A percentile compares a stretch with the other conserved stretches of the same genome.
Evolutionary conservation across 2,113 vertebrate species (phyloP).

Genomic region (Phyllostomus discolor): DNA sequence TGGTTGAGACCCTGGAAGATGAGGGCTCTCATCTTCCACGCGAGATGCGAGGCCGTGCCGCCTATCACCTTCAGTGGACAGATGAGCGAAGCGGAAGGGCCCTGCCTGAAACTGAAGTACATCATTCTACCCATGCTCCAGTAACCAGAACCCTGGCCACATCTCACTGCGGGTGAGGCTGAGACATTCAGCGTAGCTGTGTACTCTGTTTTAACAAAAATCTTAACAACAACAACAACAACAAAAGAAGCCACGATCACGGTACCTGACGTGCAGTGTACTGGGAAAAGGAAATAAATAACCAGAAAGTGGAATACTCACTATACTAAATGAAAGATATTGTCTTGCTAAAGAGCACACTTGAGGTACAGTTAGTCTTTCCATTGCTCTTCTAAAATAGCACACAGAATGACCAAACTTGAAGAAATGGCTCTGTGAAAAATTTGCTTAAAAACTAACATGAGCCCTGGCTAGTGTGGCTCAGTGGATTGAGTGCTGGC

Average conservation of each 20-base stretch:
- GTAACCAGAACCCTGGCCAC: not conserved
- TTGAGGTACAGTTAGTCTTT: not conserved
- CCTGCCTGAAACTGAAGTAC: not conserved
- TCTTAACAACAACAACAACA: too few species aligned
- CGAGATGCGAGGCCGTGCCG: not conserved
- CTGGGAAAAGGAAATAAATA: not conserved
- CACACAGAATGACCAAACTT: not conserved
- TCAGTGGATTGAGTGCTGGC: too few species aligned
- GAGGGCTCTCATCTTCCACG: not conserved
- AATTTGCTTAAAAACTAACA: constrained; percentile 32
- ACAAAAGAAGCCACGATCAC: not conserved
- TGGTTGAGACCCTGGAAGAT: not conserved
- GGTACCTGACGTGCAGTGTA: not conserved
- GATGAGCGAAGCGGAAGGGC: not conserved
- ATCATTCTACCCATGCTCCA: not conserved
- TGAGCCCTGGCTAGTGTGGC: not conserved
- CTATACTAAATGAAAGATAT: not conserved
- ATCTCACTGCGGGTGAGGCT: not conserved
- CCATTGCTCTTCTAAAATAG: constrained; percentile 10
- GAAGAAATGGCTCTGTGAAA: not conserved
- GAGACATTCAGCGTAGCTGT: not conserved
- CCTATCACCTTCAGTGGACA: not conserved
- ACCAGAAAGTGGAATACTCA: not conserved
- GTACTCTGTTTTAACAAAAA: too few species aligned
- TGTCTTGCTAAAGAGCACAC: not conserved